These are phyloP conservation scores for Lerista edwardsae DNA, from an alignment of 2,797 vertebrate species.

Conservation along the genomic window DNA sequence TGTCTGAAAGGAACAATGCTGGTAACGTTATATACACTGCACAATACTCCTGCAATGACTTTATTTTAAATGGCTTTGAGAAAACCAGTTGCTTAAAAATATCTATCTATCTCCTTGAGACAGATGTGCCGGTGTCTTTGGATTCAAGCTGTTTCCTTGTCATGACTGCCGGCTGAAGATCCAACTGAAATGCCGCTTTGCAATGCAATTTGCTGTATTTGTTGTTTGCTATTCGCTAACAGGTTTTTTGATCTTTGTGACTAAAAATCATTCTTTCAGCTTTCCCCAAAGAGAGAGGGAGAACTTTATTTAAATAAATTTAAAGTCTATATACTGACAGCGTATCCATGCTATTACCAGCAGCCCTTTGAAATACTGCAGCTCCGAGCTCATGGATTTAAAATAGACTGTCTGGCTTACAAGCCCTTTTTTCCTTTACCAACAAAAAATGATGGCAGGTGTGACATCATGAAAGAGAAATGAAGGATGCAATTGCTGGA, in stretches of 20 bases:
- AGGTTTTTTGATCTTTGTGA: conserved; percentile 66
- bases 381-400: conserved; percentile 60
- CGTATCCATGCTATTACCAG: conserved; percentile 52
- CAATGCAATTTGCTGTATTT: conserved; percentile 60
- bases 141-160: conserved; percentile 40
- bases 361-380: conserved; percentile 61
- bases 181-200: conserved; percentile 42
- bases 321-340: conserved; percentile 54
- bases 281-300: conserved; percentile 45
- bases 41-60: conserved; percentile 35
- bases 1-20: not conserved
- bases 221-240: conserved; percentile 58
- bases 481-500: not conserved
- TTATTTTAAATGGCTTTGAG: conserved; percentile 45
- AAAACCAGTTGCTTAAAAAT: not conserved
- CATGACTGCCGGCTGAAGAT: conserved; percentile 36
- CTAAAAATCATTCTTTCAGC: conserved; percentile 66
- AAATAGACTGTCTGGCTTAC: conserved; percentile 59
- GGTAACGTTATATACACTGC: not conserved
- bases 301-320: conserved; percentile 64
- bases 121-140: conserved; percentile 35
- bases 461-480: conserved; percentile 11
- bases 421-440: conserved; percentile 57
- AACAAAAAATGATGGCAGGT: conserved; percentile 18
- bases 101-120: conserved; percentile 25